Base-by-base conservation (phyloP, 64 coral and sea anemone species). In the Platygyra sinensis region DNA sequence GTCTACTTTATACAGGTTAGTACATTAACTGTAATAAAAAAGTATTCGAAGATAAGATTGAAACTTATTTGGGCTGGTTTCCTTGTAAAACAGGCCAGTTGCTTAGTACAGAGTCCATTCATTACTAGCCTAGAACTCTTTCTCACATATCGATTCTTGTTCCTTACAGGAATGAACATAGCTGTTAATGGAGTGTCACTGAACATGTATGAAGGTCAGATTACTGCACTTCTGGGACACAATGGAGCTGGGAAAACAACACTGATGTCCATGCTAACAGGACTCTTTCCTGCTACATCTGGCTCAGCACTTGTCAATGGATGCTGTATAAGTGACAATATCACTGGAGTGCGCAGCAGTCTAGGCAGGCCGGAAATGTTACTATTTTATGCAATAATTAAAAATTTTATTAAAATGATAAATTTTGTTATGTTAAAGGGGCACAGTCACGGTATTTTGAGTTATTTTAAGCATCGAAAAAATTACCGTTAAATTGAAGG, bases 241-340 rank as follows among this genome's bases (percentile, higher is more conserved):
- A 99, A 99, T 89, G 96, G 96, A 54, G 96, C 96, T 32, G 96
- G 96, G 10, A 99, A 99, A 92, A 99, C 94, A 13, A 99, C 93
- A 19, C 88, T 99, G 12, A 95, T 99, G 94, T 99, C 96, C 30
- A 95, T 99, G 90, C 54, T 99, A 17, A 99, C 96, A 11, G 96
- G 96, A n/a, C 57, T 99, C 17, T 95, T 95, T 42, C 82, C 94
- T 19, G 94, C 96, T 18, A 88, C 93, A 25, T 95, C 93, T 78
- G 96, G 96, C 27, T 93, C 82, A 50, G 96, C 96, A 17, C 42
- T 78, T 60, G 93, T 99, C 3, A 99, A 99, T 86, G 88, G 83
- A 27, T 95, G 79, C 77, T 89, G 84, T 10, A 99, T 99, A 17
- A 78, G 16, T 36, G 90, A 87, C 51, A 60, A 95, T 57, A 99